Percentiles rank a stretch among this genome's conserved stretches.
These are phyloP conservation scores for Paralvinella palmiformis DNA, from an alignment of 1,140 invertebrate species.

Conservation along the genomic window DNA sequence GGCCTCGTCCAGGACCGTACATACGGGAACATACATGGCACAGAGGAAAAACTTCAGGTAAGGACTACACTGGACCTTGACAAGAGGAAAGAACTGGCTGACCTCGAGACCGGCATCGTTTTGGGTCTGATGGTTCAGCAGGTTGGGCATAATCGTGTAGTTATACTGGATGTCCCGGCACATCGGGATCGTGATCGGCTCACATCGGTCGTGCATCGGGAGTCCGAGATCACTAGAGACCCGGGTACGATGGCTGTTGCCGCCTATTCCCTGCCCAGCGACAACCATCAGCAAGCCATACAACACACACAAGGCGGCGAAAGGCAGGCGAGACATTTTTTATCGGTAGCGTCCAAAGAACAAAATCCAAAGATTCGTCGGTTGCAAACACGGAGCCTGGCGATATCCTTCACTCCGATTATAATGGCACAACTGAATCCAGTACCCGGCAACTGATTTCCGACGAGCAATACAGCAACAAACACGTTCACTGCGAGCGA, in stretches of 20 bases:
- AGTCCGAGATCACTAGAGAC: no score
- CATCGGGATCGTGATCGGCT: constrained; percentile 84
- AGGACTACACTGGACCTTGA: constrained; percentile 90
- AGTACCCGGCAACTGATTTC: no score
- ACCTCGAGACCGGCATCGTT: constrained; percentile 91
- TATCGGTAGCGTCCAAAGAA: no score
- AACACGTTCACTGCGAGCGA: no score
- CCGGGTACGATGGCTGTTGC: neutral
- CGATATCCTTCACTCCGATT: no score
- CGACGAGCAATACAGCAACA: no score
- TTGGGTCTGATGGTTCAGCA: constrained; percentile 86
- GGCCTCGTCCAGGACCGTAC: constrained; percentile 71
- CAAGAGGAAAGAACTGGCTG: constrained; percentile 88
- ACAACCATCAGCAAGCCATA: neutral
- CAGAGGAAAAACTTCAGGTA: constrained; percentile 94
- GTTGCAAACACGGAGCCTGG: no score
- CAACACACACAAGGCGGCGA: constrained; percentile 2
- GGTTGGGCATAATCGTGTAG: constrained; percentile 91
- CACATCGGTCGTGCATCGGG: constrained; percentile 65
- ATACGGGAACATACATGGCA: constrained; percentile 91
- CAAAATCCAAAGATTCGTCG: no score
- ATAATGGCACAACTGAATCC: no score
- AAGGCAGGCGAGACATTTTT: neutral
- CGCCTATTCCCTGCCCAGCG: neutral
- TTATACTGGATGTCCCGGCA: constrained; percentile 92